Percentiles rank a stretch among this genome's conserved stretches.
Evolutionary conservation across 2,113 vertebrate genomes (phyloP).

Genomic region (Mesembrinibis cayennensis): DNA sequence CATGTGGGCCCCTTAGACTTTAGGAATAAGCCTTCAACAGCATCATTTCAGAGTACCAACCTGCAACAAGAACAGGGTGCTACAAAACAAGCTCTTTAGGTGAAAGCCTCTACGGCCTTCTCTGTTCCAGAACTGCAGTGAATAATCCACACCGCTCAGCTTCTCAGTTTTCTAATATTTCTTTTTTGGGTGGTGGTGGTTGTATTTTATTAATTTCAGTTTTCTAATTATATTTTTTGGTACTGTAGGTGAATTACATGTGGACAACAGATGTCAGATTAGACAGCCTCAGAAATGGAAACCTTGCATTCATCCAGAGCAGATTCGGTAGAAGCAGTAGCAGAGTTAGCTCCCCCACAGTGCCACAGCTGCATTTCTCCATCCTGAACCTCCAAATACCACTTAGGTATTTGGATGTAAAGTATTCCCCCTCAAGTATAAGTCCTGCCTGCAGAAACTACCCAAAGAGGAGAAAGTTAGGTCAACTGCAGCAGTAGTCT

Average conservation of each 20-base stretch:
- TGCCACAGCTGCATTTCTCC: not conserved
- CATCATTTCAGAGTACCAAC: not conserved
- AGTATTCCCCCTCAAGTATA: not conserved
- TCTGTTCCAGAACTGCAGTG: not conserved
- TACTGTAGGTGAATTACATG: not conserved
- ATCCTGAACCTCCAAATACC: not conserved
- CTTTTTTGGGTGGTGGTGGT: not conserved
- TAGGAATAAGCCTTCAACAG: not conserved
- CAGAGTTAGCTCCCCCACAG: not conserved
- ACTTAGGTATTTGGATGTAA: not conserved
- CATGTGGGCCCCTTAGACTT: not conserved
- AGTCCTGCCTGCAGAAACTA: not conserved
- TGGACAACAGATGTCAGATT: not conserved
- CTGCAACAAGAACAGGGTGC: not conserved
- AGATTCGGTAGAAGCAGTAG: not conserved
- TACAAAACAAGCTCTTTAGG: not conserved
- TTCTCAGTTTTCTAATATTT: not conserved
- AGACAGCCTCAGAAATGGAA: not conserved
- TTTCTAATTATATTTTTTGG: not conserved
- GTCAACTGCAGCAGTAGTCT: not conserved
- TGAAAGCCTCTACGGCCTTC: not conserved
- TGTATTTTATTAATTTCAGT: not conserved
- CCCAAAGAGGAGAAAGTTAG: not conserved
- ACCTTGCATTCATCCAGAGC: not conserved
- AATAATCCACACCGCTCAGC: not conserved